A percentile compares a stretch with the other conserved stretches of the same genome.
phyloP scores from a whole-genome alignment of 1,140 invertebrate species.

The Drosophila mauritiana region DNA sequence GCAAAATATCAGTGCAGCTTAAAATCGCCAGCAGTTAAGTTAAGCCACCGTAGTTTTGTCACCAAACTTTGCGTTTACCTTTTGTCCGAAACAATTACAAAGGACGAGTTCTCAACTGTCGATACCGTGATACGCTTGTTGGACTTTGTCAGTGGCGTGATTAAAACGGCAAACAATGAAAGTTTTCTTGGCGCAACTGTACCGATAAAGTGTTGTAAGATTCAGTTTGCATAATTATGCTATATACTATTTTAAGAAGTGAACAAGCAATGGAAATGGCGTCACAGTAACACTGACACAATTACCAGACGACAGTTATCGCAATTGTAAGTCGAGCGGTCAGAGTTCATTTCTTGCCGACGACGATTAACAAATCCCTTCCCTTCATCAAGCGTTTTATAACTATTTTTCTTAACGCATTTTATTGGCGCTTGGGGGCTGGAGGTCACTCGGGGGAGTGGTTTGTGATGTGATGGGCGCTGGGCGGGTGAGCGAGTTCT shows the following conservation, averaged over 20 bases:
- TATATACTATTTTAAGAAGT: no score
- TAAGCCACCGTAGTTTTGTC: constrained; percentile 26
- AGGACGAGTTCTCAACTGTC: constrained; percentile 1
- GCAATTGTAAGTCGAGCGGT: neutral
- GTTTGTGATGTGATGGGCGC: neutral
- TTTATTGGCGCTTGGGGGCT: constrained; percentile 75
- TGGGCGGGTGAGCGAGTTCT: constrained; percentile 4
- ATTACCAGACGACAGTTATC: constrained; percentile 17
- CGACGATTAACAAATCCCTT: constrained; percentile 31
- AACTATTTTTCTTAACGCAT: constrained; percentile 83
- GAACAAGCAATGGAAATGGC: no score
- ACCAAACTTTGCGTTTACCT: constrained; percentile 15
- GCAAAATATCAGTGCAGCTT: constrained; percentile 25
- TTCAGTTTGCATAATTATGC: neutral
- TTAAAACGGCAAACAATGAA: constrained; percentile 9
- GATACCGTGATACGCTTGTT: constrained; percentile 43
- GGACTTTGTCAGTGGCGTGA: constrained; percentile 24
- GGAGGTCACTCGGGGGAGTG: constrained; percentile 35
- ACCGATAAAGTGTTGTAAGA: neutral
- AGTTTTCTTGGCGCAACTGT: constrained; percentile 13
- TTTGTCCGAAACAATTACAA: constrained; percentile 17
- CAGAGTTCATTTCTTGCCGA: constrained; percentile 12
- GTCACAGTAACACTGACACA: no score
- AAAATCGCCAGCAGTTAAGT: constrained; percentile 18
- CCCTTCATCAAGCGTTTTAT: constrained; percentile 71